Evolutionary conservation across 2,797 vertebrate genomes (phyloP), one percentile per base, ranked within the genome.

Genomic region (Trichosurus vulpecula): DNA sequence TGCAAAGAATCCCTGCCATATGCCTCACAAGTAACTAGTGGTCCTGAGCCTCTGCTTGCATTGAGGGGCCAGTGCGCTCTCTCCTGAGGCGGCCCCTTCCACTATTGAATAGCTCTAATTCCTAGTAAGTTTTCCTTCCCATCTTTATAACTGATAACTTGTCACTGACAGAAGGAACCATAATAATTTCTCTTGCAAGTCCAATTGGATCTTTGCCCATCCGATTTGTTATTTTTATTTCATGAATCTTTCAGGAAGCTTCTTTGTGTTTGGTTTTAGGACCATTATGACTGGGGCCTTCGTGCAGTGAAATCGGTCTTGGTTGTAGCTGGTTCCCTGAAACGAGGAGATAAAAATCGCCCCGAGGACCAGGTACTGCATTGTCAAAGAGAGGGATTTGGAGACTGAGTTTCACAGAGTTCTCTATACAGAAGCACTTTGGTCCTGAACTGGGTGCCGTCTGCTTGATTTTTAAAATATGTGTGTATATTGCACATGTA

Each of bases 201-300:
- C 22, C 19, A 47, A 4, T 27, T 47, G 41, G 41, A 25, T 47
- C 22, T 47, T 47, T 47, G 2, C n/a, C 41, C 74, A 27, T 51
- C 8, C 9, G 27, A 27, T 51, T 87, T 87, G 74, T 12, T 47
- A 41, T 87, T 55, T 90, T 4, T 58, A 3, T 9, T 35, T 96
- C 90, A 29, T 35, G 94, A 41, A 2, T 31, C 52, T 87, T 93
- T 96, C 6, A 95, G 90, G 81, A 94, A 93, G 1, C 47, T 0
- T 90, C 35, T 58, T 25, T 96, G 0, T 96, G 61, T 74, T 95
- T 97, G 94, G 93, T 96, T 98, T 97, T 92, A 99, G 99, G 99
- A 99, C 94, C 98, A 99, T 98, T 99, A 99, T 97, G 99, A 99
- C n/a, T 99, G 99, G 99, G 98, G 98, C 96, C 98, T 99, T 96